Evolutionary conservation across 2,888 invertebrate species (phyloP).

Genomic region (Seira ritae): DNA sequence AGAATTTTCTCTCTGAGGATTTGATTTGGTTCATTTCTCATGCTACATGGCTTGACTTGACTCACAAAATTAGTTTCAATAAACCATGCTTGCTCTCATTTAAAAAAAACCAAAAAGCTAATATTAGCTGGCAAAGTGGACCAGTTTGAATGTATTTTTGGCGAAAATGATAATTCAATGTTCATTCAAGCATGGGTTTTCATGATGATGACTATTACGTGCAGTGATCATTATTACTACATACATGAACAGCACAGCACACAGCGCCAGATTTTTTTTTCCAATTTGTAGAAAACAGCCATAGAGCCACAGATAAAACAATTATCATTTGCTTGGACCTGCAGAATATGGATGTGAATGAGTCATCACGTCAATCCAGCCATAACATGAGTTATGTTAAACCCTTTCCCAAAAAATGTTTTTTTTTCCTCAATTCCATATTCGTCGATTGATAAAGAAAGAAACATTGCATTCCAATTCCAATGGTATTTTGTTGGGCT

Average conservation of each 20-base stretch:
- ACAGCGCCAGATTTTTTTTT: too few species aligned
- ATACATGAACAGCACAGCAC: too few species aligned
- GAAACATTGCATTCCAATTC: neutral
- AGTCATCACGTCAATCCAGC: slow-evolving; percentile 2
- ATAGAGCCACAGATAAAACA: neutral
- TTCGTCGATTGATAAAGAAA: neutral
- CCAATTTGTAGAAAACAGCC: neutral
- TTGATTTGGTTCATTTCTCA: neutral
- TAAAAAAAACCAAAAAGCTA: neutral
- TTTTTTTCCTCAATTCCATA: neutral
- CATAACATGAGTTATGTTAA: slow-evolving; percentile 2
- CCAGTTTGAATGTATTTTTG: neutral
- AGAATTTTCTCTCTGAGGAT: neutral
- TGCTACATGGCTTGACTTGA: neutral
- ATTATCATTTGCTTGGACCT: neutral
- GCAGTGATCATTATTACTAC: neutral
- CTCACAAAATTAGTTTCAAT: neutral
- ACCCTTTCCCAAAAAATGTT: neutral
- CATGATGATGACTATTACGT: neutral
- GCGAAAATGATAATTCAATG: neutral
- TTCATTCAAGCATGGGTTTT: neutral
- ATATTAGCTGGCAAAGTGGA: neutral
- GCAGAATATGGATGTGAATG: neutral
- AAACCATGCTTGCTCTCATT: neutral
- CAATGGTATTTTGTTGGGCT: neutral